phyloP scores from a whole-genome alignment of 1,140 invertebrate species.

The Onthophagus taurus region DNA sequence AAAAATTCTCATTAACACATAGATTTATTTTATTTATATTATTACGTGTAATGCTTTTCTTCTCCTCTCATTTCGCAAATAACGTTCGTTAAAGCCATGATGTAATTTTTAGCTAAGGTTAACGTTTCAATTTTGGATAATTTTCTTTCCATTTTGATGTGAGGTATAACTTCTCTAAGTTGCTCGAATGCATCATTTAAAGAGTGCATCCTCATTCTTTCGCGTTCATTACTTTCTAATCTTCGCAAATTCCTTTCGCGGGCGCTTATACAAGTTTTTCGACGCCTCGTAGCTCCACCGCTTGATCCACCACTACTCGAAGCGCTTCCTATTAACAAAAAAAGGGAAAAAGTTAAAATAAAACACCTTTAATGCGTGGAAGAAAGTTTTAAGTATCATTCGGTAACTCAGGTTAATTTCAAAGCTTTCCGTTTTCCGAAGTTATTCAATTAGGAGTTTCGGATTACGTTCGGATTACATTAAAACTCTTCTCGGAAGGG shows the following conservation, averaged over 20 bases:
- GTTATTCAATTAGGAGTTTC: too few species aligned
- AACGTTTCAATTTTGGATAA: constrained; percentile 86
- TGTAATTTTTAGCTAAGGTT: constrained; percentile 87
- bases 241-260: constrained; percentile 74
- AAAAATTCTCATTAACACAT: too few species aligned
- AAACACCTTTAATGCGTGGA: too few species aligned
- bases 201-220: constrained; percentile 87
- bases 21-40: too few species aligned
- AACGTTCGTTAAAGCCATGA: constrained; percentile 83
- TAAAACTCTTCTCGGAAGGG: too few species aligned
- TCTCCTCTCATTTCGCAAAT: constrained; percentile 49
- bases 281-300: constrained; percentile 37
- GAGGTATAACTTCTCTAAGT: constrained; percentile 83
- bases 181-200: constrained; percentile 88
- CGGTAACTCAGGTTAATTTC: too few species aligned
- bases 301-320: constrained; percentile 35
- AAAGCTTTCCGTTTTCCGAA: too few species aligned
- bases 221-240: constrained; percentile 84
- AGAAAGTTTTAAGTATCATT: too few species aligned
- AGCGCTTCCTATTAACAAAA: constrained; percentile 35
- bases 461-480: too few species aligned
- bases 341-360: too few species aligned
- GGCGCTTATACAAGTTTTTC: constrained; percentile 54
- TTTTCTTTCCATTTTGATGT: constrained; percentile 75
- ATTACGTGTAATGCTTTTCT: constrained; percentile 39